phyloP scores from a whole-genome alignment of 2,888 invertebrate genomes.

The Plagodis pulveraria region DNA sequence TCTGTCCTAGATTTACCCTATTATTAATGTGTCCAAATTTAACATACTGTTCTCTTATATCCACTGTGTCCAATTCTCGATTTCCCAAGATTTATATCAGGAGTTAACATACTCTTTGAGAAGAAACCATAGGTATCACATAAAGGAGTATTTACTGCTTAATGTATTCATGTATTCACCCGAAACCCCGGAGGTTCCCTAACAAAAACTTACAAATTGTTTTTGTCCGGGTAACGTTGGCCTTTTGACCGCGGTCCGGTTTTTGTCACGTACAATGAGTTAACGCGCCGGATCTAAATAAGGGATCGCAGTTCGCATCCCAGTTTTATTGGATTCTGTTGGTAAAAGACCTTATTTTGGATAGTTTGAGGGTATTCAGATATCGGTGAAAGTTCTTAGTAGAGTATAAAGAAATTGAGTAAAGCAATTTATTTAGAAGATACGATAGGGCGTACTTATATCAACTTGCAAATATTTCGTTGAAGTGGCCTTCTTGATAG shows the following conservation, averaged over 20 bases:
- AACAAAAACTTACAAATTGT: constrained; percentile 71
- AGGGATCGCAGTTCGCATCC: constrained; percentile 23
- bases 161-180: constrained; percentile 65
- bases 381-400: constrained; percentile 1
- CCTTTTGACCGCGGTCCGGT: constrained; percentile 52
- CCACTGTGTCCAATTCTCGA: constrained; percentile 22
- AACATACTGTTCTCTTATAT: not conserved
- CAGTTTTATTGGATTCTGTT: constrained; percentile 40
- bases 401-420: not conserved
- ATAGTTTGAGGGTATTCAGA: constrained; percentile 11
- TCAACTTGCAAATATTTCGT: no score
- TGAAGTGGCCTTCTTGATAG: no score
- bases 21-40: not conserved
- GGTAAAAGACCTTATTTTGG: constrained; percentile 22
- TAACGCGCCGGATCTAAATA: constrained; percentile 38
- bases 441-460: no score
- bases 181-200: constrained; percentile 49
- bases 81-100: constrained; percentile 30
- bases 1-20: no score
- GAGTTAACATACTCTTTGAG: constrained; percentile 31
- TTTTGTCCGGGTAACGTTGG: constrained; percentile 59
- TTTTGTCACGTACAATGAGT: constrained; percentile 43
- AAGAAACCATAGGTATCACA: constrained; percentile 43
- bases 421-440: no score
- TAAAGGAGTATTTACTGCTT: constrained; percentile 48